Percentiles rank a stretch among this genome's conserved stretches.
Conservation (phyloP, 2,797 vertebrate genomes). For the Pseudopleuronectes americanus region DNA sequence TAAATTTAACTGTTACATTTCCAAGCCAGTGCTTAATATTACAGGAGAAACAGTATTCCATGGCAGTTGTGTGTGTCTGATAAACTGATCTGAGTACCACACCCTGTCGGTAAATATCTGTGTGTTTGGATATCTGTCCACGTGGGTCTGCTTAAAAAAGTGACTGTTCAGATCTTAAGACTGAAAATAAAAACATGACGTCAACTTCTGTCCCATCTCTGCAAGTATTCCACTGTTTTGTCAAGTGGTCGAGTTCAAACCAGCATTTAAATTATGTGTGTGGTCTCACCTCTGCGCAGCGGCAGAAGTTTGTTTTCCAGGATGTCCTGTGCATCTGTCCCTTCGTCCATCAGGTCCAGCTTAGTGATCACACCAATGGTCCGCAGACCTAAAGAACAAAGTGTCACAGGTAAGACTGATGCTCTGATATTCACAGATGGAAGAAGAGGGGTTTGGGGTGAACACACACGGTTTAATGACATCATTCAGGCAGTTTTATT, state of each 20-base stretch:
- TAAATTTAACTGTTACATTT: background rate
- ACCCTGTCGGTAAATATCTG: background rate
- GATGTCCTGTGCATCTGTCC: constrained; percentile 93
- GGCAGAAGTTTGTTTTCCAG: constrained; percentile 96
- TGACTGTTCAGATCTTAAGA: no score
- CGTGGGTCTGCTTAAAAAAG: background rate
- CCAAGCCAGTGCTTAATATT: background rate
- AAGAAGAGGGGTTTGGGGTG: background rate
- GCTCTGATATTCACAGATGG: background rate
- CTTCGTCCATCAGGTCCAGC: constrained; percentile 96
- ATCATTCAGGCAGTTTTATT: background rate
- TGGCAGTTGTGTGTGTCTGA: constrained; percentile 3
- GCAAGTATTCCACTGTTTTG: background rate
- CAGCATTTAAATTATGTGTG: background rate
- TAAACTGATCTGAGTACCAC: background rate
- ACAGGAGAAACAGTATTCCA: no score
- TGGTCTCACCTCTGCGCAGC: constrained; percentile 87
- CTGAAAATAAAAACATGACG: no score
- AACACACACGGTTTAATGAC: background rate
- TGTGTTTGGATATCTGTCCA: background rate
- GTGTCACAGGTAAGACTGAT: background rate
- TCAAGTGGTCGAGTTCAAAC: background rate
- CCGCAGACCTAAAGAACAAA: constrained; percentile 84
- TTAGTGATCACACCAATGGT: constrained; percentile 98
- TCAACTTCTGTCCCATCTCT: no score